These are phyloP conservation scores for Crocidura indochinensis DNA, from an alignment of 2,797 vertebrate species.

Conservation along the genomic window DNA sequence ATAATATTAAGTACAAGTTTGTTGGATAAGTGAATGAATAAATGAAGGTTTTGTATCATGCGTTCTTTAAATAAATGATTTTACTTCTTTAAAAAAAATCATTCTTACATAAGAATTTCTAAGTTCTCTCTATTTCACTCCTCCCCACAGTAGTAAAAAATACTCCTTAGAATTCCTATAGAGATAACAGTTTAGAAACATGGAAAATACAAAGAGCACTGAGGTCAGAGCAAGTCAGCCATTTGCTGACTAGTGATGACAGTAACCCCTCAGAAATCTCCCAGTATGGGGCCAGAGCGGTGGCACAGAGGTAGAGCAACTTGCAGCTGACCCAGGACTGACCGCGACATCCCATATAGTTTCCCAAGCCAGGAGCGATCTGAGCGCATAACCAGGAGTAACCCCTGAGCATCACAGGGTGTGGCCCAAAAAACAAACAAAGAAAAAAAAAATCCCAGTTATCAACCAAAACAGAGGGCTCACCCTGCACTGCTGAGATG, in stretches of 20 bases:
- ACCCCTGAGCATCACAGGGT: too few species aligned
- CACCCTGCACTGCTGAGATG: neutral
- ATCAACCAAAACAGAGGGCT: neutral
- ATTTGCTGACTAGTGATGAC: neutral
- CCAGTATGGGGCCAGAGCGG: too few species aligned
- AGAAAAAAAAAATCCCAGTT: too few species aligned
- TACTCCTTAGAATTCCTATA: conserved; percentile 31
- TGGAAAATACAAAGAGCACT: neutral
- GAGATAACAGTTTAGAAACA: neutral
- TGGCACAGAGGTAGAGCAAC: too few species aligned
- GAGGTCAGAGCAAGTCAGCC: neutral
- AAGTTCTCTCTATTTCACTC: conserved; percentile 39
- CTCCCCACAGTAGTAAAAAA: neutral
- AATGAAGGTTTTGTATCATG: neutral
- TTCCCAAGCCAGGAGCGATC: too few species aligned
- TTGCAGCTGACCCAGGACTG: too few species aligned
- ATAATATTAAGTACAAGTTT: conserved; percentile 9
- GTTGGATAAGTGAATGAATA: conserved; percentile 12
- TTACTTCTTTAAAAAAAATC: conserved; percentile 9
- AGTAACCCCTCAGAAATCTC: neutral
- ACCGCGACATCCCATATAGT: too few species aligned
- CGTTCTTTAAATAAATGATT: conserved; percentile 43
- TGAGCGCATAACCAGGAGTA: too few species aligned
- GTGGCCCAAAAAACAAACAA: too few species aligned
- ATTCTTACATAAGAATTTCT: neutral